A percentile compares a stretch with the other conserved stretches of the same genome.
phyloP scores from a whole-genome alignment of 2,888 invertebrate species.

The Phaonia tiefii region DNA sequence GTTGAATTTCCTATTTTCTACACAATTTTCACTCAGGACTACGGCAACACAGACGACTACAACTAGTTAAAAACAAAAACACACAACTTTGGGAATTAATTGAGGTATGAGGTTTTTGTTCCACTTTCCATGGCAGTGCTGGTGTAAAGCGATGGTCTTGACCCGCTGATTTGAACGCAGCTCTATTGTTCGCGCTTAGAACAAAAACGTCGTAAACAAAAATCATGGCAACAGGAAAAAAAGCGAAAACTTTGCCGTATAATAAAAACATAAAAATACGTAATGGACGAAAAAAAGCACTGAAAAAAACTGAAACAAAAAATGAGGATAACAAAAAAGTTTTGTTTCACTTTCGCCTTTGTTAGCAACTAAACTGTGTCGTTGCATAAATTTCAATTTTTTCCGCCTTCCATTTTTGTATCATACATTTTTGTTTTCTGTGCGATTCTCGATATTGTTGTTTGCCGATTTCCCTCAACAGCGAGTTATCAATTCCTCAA shows the following conservation, averaged over 20 bases:
- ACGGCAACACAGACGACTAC: no score
- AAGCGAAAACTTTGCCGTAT: conserved; percentile 27
- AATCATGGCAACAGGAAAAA: conserved; percentile 7
- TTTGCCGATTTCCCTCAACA: no score
- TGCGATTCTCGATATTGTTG: no score
- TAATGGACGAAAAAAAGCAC: conserved; percentile 23
- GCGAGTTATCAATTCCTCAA: no score
- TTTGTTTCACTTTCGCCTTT: conserved; percentile 55
- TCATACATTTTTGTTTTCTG: no score
- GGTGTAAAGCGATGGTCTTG: conserved; percentile 59
- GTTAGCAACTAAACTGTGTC: conserved; percentile 48
- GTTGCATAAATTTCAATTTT: conserved; percentile 57
- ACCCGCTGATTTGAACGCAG: conserved; percentile 53
- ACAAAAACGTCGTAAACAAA: conserved; percentile 47
- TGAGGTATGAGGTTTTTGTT: conserved; percentile 45
- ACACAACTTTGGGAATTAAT: conserved; percentile 56
- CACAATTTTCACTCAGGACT: neutral
- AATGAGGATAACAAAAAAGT: conserved; percentile 36
- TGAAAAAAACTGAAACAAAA: conserved; percentile 1
- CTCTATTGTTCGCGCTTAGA: conserved; percentile 23
- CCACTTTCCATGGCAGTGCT: conserved; percentile 7
- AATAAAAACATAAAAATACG: conserved; percentile 32
- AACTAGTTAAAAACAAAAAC: conserved; percentile 18
- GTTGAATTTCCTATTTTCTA: no score
- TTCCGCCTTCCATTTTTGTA: no score